Base-by-base conservation (phyloP, 2,797 vertebrate genomes). In the Nannoperca australis region DNA sequence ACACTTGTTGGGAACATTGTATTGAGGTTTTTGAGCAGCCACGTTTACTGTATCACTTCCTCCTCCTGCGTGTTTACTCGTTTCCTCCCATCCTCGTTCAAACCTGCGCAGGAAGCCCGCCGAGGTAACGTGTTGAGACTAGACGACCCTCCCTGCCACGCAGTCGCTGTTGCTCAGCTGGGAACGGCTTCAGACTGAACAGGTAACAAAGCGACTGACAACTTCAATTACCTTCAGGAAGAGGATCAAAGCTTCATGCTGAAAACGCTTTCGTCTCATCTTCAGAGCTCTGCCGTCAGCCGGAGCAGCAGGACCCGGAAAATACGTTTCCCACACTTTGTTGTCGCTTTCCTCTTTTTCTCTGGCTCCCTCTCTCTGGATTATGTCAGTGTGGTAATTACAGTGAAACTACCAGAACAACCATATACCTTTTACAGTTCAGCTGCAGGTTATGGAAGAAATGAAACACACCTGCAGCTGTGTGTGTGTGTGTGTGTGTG, bases 161-260 rank as follows among this genome's bases (percentile, higher is more conserved):
- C 30, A 38, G 56, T 47, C 13, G 2, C 40, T 30, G 36, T 38
- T 1, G 72, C 80, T 79, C 72, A 20, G 66, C 78, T 56, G 81
- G 65, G 60, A 73, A n/a, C 66, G 14, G 63, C 67, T 74, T 80
- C 51, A 64, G 63, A 65, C 66, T 65, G 66, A 79, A 72, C 72
- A 54, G 62, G 62, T 74, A 85, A 85, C 78, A 83, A 85, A 85
- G 70, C 64, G 15, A 71, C 49, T 7, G 70, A 73, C 75, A 27
- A 22, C 72, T 79, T 77, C 71, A 63, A 50, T 87, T 73, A 65
- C 47, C 54, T 76, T 42, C 81, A 81, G 81, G 62, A 76, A 27
- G 71, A 58, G 20, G 79, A 88, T 84, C 85, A 90, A 82, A 87
- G 84, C 84, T 27, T 73, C 36, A 45, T 0, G 36, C 32, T 20